Conservation (phyloP, 2,113 vertebrate genomes). For the Podarcis raffonei region DNA sequence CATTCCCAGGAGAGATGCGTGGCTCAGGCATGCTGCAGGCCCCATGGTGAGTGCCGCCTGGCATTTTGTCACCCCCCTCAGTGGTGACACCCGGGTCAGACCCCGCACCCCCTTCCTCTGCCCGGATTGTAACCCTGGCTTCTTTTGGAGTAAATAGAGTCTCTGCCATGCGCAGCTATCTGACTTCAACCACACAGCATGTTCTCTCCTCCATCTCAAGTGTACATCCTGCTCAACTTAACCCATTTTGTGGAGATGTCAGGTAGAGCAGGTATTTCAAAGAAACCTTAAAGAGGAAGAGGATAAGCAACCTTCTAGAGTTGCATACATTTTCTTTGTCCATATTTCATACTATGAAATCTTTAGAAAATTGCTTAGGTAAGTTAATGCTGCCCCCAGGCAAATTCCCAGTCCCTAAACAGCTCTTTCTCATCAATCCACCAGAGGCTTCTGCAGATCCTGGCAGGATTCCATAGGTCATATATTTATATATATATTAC, state of each 20-base stretch:
- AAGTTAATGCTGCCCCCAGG: slow-evolving; percentile 20
- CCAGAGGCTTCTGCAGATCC: not conserved
- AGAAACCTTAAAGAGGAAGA: not conserved
- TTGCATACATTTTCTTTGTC: not conserved
- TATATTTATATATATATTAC: slow-evolving; percentile 12
- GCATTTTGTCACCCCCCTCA: too few species aligned
- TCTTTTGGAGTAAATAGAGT: not conserved
- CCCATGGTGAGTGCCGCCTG: too few species aligned
- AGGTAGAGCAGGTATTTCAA: not conserved
- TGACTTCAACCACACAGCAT: not conserved
- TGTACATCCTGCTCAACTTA: not conserved
- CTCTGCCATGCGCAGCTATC: rapidly evolving
- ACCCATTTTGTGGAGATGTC: not conserved
- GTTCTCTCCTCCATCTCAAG: not conserved
- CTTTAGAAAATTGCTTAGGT: slow-evolving; percentile 28
- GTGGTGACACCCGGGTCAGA: too few species aligned
- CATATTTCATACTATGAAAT: not conserved
- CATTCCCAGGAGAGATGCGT: too few species aligned
- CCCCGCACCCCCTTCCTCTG: too few species aligned
- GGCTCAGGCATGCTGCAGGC: too few species aligned
- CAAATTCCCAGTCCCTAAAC: slow-evolving; percentile 9
- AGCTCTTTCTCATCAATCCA: not conserved
- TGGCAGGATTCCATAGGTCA: slow-evolving; percentile 19
- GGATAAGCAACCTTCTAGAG: not conserved
- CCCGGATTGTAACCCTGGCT: not conserved